Conservation (phyloP, 2,888 invertebrate genomes). For the Orthonychiurus folsomi region DNA sequence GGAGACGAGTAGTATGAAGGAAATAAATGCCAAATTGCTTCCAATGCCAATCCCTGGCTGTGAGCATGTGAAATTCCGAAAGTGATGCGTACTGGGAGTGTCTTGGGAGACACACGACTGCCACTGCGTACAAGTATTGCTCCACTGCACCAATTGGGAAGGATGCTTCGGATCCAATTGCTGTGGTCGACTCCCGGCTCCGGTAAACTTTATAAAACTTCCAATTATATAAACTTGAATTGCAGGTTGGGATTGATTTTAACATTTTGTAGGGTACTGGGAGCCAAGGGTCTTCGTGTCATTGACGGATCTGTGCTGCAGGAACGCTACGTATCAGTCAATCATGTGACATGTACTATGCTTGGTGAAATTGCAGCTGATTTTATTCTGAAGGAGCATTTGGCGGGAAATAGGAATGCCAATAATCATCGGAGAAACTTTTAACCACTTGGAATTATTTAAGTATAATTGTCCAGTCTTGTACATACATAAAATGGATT, state of each 20-base stretch:
- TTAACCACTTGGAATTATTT: too few species aligned
- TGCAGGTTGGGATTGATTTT: too few species aligned
- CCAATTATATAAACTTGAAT: background rate
- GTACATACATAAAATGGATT: too few species aligned
- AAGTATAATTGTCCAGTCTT: too few species aligned
- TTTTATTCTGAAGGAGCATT: slow-evolving; percentile 21
- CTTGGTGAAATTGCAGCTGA: slow-evolving; percentile 29
- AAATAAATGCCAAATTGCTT: slow-evolving; percentile 28
- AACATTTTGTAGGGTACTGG: slow-evolving; percentile 23
- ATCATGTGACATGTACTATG: slow-evolving; percentile 30
- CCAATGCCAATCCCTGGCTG: slow-evolving; percentile 28
- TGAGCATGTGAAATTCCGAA: slow-evolving; percentile 23
- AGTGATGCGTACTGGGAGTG: slow-evolving; percentile 33
- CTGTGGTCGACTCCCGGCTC: slow-evolving; percentile 32
- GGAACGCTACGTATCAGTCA: slow-evolving; percentile 29
- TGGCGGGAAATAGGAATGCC: too few species aligned
- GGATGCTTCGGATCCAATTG: slow-evolving; percentile 20
- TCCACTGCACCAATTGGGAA: slow-evolving; percentile 31
- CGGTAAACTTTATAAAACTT: slow-evolving; percentile 16
- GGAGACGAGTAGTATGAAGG: slow-evolving; percentile 27
- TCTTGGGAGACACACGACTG: slow-evolving; percentile 24
- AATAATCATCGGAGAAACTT: too few species aligned
- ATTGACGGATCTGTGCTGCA: slow-evolving; percentile 33
- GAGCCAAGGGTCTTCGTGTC: slow-evolving; percentile 25
- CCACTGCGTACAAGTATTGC: slow-evolving; percentile 32